Evolutionary conservation across 2,797 vertebrate genomes (phyloP), one percentile per base, ranked within the genome.

Genomic region (Megalops cyprinoides): DNA sequence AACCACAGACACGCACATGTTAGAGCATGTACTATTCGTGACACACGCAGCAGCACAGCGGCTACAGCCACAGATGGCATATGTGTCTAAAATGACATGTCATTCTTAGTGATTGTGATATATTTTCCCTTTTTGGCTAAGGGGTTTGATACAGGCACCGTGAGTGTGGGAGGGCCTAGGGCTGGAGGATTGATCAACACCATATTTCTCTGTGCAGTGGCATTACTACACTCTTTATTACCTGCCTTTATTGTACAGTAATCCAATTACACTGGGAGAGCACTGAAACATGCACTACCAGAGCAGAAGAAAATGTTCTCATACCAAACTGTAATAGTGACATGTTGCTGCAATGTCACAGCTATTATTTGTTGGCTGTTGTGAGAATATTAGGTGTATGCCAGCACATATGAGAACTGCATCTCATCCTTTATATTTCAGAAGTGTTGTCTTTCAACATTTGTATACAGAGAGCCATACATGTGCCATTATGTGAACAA

Each of bases 121-220:
- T 62, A 80, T 62, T 74, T 42, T 71, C 67, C 67, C 9, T 37
- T 71, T 71, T 44, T 7, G 42, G 67, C 67, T 39, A 71, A 9
- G 39, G 39, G 67, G 67, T 23, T 71, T 71, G 39, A 71, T 31
- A 71, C 20, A 23, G 67, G 67, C 67, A 71, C 67, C 44, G 67
- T 23, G 67, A 39, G 67, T 44, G 67, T 44, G 39, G 18, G 39
- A 44, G 39, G 67, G 67, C 37, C 67, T 15, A 1, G 39, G 67
- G 67, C 67, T 71, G 67, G 44, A 71, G 67, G 67, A 44, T 71
- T 71, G 67, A 71, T 71, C 67, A 71, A 71, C 67, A 9, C 39
- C 67, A 71, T 71, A 71, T 71, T 44, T 71, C 67, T 71, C 67
- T 14, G 67, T 1, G 67, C 23, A 10, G 37, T 71, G 67, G 39